Conservation (phyloP, 2,113 vertebrate species). For the Hypanus sabinus region DNA sequence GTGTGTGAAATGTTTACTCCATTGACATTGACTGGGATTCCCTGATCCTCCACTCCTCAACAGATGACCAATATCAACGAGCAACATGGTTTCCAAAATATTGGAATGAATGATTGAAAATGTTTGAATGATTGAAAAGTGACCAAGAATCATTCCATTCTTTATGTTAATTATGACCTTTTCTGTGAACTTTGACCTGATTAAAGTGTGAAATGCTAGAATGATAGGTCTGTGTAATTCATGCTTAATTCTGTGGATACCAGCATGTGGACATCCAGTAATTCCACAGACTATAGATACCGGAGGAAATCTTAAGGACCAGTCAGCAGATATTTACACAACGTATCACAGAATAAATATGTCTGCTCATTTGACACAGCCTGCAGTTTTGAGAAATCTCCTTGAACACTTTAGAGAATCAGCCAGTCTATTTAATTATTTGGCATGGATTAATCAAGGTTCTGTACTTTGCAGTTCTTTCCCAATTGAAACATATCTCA, state of each 20-base stretch:
- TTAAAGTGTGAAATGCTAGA: not conserved
- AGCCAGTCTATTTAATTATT: not conserved
- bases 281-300: not conserved
- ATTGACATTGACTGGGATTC: not conserved
- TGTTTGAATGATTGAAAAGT: not conserved
- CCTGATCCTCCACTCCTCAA: not conserved
- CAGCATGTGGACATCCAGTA: not conserved
- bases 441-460: not conserved
- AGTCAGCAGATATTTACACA: not conserved
- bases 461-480: not conserved
- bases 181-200: not conserved
- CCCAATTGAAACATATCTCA: not conserved
- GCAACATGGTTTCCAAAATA: not conserved
- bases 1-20: not conserved
- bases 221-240: not conserved
- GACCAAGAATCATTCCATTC: not conserved
- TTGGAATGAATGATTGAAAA: not conserved
- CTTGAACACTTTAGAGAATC: not conserved
- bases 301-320: not conserved
- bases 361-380: not conserved
- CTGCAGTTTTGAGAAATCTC: not conserved
- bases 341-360: not conserved
- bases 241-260: not conserved
- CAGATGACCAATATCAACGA: not conserved
- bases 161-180: not conserved